Base-by-base conservation (phyloP, 1,140 invertebrate genomes). In the Lanistes nyassanus region DNA sequence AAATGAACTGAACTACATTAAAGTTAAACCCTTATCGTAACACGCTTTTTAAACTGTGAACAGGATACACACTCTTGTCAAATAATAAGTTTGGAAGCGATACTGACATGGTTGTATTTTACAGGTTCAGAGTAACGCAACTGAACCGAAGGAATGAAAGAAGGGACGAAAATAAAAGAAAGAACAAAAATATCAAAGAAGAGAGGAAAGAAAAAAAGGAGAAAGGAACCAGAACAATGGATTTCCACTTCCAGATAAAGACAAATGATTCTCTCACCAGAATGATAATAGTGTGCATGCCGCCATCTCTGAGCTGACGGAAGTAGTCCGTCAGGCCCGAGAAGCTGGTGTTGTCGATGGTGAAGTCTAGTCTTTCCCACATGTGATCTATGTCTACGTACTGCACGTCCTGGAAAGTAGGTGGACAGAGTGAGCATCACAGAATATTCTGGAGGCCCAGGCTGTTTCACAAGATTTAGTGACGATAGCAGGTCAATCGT, bases 351-450 rank as follows among this genome's bases (percentile, higher is more conserved):
- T 89, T 86, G 85, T 96, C 92, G 79, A 94, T 93, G 0, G 95
- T 96, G 84, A 98, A 98, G 89, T 96, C 95, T 84, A 94, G 95
- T 65, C 91, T 91, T 65, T 93, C 91, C 21, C 93, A 89, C 95
- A 97, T 97, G 84, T 97, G 97, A 89, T 98, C 96, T 75, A 97
- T 92, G 89, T 97, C 95, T 82, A 95, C 95, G 94, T 95, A 96
- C 88, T 96, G 95, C 7, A 91, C 90, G 87, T 92, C 91, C 90
- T 91, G 70, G 2, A 29, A 75, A 21, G 62, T 26, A 16, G 13
- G n/a, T 55, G 53, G n/a, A 55, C 13, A 55, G 53, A 55, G 53
- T 21, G 29, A 64, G 21, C 13, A 11, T 13, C 11, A 39, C 7
- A 67, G 37, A 42, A 67, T 34, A 42, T n/a, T 9, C 31, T 16